Evolutionary conservation across 2,888 invertebrate species (phyloP).

Genomic region (Xanthia icteritia): DNA sequence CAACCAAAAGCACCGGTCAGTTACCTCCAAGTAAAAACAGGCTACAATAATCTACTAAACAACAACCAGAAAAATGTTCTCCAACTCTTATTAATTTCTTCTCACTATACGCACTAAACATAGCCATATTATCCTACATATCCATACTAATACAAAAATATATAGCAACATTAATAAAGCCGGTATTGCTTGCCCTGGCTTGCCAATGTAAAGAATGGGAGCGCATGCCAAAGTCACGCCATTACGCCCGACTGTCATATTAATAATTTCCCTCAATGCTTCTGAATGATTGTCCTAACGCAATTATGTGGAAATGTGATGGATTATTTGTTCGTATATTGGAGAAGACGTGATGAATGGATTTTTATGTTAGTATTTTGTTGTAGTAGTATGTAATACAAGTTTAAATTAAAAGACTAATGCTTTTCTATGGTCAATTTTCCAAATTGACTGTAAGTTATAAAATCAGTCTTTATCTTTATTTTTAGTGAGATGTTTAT

Average conservation of each 20-base stretch:
- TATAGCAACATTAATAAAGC: slow-evolving; percentile 69
- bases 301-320: slow-evolving; percentile 54
- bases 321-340: slow-evolving; percentile 28
- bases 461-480: not conserved
- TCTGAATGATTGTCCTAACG: slow-evolving; percentile 58
- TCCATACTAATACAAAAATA: slow-evolving; percentile 11
- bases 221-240: slow-evolving; percentile 79
- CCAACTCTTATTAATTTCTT: not conserved
- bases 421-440: not conserved
- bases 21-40: too few species aligned
- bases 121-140: slow-evolving; percentile 7
- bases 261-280: slow-evolving; percentile 75
- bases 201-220: slow-evolving; percentile 80
- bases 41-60: not conserved
- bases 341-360: not conserved
- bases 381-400: not conserved
- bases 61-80: not conserved
- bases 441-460: too few species aligned
- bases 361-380: slow-evolving; percentile 10
- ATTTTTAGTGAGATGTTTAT: not conserved
- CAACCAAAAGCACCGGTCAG: too few species aligned
- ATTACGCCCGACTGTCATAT: slow-evolving; percentile 68
- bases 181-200: slow-evolving; percentile 63
- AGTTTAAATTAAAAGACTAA: too few species aligned
- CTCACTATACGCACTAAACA: slow-evolving; percentile 1